Evolutionary conservation across 2,888 invertebrate genomes (phyloP), one percentile per base, ranked within the genome.

Genomic region (Dryobota labecula): DNA sequence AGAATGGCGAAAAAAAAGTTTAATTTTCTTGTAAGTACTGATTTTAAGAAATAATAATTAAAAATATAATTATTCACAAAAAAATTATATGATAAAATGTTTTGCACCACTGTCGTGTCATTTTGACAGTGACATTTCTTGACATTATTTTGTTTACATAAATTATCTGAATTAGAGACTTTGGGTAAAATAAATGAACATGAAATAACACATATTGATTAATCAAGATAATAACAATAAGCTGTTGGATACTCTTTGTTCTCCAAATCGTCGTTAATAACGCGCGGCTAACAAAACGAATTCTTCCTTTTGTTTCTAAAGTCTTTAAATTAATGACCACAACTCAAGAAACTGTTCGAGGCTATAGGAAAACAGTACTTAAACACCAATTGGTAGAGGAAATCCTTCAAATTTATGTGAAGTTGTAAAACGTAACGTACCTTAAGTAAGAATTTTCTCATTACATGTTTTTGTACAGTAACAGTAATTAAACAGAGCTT

Each of bases 211-310:
- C 49, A 74, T 62, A 75, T 78, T 57, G 57, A 66, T 63, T 66
- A 47, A 63, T 36, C 58, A 43, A 72, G 67, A 43, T 70, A 66
- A 62, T 67, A 71, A 27, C 41, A 24, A 15, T 47, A 38, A 67
- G 60, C 66, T 75, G 85, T 87, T 84, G 90, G 89, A 89, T 82
- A 74, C 66, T 66, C 85, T 88, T 90, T 90, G 90, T 90, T 89
- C 84, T 84, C 68, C 72, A 76, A 77, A 82, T 80, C 64, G 77
- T 80, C 61, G 80, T 80, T 78, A 85, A 84, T 84, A 84, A 78
- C 72, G 73, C 67, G 56, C 72, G 56, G 57, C 75, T 75, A 76
- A 69, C 73, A 74, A 78, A 75, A 77, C 73, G 51, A 70, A 68
- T 68, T 73, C 78, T 85, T 86, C 86, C 86, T 86, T 78, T 85